These are phyloP conservation scores for Astyanax mexicanus DNA, from an alignment of 2,797 vertebrate species.

Conservation along the genomic window DNA sequence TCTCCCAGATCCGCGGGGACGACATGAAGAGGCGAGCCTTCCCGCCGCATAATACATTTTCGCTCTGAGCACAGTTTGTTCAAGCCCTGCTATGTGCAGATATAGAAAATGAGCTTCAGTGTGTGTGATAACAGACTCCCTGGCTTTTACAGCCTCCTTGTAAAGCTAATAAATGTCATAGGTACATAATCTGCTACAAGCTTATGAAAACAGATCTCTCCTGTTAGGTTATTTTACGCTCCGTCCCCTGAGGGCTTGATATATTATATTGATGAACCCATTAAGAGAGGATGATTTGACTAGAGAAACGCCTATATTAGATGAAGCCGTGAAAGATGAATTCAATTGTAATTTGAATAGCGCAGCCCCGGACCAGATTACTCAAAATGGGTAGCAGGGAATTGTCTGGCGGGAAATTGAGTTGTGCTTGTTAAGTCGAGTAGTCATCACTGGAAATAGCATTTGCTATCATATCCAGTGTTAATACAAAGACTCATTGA, in stretches of 20 bases:
- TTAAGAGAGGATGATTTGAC: slow-evolving; percentile 79
- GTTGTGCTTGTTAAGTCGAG: slow-evolving; percentile 76
- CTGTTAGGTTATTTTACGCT: slow-evolving; percentile 70
- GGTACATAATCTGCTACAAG: slow-evolving; percentile 73
- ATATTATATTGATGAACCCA: slow-evolving; percentile 78
- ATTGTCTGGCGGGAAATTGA: slow-evolving; percentile 72
- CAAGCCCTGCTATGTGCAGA: slow-evolving; percentile 60
- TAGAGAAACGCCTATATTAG: slow-evolving; percentile 74
- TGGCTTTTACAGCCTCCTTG: slow-evolving; percentile 58
- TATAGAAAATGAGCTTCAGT: slow-evolving; percentile 53
- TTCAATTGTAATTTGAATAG: slow-evolving; percentile 79
- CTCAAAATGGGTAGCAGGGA: slow-evolving; percentile 68
- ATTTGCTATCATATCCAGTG: slow-evolving; percentile 64
- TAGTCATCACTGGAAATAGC: slow-evolving; percentile 67
- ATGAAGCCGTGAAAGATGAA: slow-evolving; percentile 79
- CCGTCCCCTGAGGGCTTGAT: slow-evolving; percentile 68
- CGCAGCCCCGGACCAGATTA: slow-evolving; percentile 62
- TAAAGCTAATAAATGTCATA: slow-evolving; percentile 75
- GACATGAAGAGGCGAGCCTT: slow-evolving; percentile 55
- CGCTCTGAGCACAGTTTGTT: slow-evolving; percentile 57
- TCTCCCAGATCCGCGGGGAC: slow-evolving; percentile 71
- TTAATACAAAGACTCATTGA: slow-evolving; percentile 61
- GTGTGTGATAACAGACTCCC: slow-evolving; percentile 61
- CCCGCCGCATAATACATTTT: slow-evolving; percentile 63
- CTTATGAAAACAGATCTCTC: slow-evolving; percentile 74